Base-by-base conservation (phyloP, 2,888 invertebrate species). In the Rosalia funebris region DNA sequence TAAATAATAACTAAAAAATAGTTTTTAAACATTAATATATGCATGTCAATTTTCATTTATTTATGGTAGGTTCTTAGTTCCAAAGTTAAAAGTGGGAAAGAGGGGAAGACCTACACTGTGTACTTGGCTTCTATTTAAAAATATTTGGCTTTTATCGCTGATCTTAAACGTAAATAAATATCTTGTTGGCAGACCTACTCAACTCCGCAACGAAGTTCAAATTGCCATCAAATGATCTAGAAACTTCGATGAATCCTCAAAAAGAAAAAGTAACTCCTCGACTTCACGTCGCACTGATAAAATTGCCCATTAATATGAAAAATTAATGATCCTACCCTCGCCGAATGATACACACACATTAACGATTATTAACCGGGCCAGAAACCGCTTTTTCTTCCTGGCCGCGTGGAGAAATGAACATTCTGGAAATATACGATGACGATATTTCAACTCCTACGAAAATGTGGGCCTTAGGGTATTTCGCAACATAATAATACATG, bases 401-500 rank as follows among this genome's bases (percentile, higher is more conserved):
- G 15, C 19, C n/a, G 4, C 44, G 17, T 7, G 2, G 44, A 44
- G n/a, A 20, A 4, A 44, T 19, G 19, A 14, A 44, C 19, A 44
- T 19, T 44, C 11, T 19, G 3, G 19, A 12, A 19, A 44, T 20
- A 44, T 44, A 44, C 19, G 44, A 14, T 3, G n/a, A 16, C 44
- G 11, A 44, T 44, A 19, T 17, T 44, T 44, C 19, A 44, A 20
- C 44, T 44, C 11, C n/a, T 44, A 1, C 17, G n/a, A 19, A 19
- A 44, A 16, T 19, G 2, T 17, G 5, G n/a, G 44, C 19, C n/a
- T 11, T 10, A 4, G 44, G 44, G 2, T 19, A 20, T 44, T 15
- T 34, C 19, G 14, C 31, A n/a, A 19, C 52, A 19, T 39, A 45
- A 56, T 56, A 56, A 56, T 56, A 39, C 36, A 46, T 36, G 46